These are phyloP conservation scores for Poicephalus gulielmi DNA, from an alignment of 2,113 vertebrate species.

Conservation along the genomic window DNA sequence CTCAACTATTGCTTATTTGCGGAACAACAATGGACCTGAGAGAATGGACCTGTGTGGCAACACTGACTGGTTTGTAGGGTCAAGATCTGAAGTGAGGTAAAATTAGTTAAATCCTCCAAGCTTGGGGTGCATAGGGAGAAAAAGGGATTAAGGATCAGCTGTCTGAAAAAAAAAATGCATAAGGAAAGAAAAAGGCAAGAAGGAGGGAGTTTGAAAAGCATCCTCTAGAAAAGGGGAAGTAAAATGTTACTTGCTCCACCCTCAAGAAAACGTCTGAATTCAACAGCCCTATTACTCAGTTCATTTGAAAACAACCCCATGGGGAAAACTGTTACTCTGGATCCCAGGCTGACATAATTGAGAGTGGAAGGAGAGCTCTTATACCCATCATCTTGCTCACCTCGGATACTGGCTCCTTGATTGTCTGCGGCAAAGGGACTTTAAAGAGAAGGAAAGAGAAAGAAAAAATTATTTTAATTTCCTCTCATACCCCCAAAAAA, in stretches of 20 bases:
- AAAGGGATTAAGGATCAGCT: not conserved
- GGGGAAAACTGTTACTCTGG: not conserved
- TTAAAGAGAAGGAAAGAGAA: not conserved
- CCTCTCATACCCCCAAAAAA: not conserved
- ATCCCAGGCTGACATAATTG: not conserved
- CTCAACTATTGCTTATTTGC: not conserved
- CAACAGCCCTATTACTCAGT: not conserved
- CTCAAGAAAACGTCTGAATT: not conserved
- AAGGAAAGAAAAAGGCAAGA: not conserved
- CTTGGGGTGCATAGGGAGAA: not conserved
- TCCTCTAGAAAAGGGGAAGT: not conserved
- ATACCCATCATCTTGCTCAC: not conserved
- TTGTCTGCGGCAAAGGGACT: not conserved
- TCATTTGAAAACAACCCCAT: not conserved
- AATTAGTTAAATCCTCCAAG: not conserved
- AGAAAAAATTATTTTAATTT: conserved; percentile 43
- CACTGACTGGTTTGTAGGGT: not conserved
- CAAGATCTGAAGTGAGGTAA: not conserved
- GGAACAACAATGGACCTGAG: not conserved
- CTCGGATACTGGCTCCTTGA: not conserved
- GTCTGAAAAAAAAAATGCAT: not conserved
- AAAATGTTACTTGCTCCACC: not conserved
- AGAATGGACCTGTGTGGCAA: not conserved
- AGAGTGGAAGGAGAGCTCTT: not conserved
- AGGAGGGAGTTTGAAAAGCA: not conserved